A percentile compares a stretch with the other conserved stretches of the same genome.
Conservation (phyloP, 2,113 vertebrate genomes). For the Ornithorhynchus anatinus region DNA sequence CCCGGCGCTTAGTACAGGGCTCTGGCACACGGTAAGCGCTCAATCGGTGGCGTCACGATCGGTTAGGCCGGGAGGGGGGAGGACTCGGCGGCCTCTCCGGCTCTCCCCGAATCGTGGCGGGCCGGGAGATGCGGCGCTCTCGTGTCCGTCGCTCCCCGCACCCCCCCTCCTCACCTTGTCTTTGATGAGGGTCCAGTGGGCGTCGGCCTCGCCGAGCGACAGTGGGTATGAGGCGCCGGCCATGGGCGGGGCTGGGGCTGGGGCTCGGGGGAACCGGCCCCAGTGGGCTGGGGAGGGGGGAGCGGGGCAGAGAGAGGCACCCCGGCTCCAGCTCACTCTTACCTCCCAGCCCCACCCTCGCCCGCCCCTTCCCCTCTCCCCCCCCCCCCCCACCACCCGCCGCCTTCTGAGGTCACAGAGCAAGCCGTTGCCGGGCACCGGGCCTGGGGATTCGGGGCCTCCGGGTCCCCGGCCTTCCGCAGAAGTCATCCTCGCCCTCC, state of each 20-base stretch:
- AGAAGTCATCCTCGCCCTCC: not conserved
- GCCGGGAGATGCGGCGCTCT: too few relatives aligned
- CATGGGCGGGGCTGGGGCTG: not conserved
- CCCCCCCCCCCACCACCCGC: too few relatives aligned
- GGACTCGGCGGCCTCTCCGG: not conserved
- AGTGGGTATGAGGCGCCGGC: constrained; percentile 31
- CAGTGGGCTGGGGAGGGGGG: not conserved
- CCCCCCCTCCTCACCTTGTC: constrained; percentile 50
- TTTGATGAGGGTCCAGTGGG: constrained; percentile 63
- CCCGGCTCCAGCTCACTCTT: constrained; percentile 36
- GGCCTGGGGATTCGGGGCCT: not conserved
- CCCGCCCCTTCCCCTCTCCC: constrained; percentile 9
- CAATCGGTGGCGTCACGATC: not conserved
- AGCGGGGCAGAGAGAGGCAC: constrained; percentile 17
- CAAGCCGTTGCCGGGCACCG: constrained; percentile 27
- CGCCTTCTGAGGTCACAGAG: constrained; percentile 56
- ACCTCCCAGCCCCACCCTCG: not conserved
- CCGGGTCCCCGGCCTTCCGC: not conserved
- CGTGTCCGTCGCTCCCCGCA: not conserved
- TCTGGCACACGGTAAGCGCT: not conserved
- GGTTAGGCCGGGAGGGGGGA: not conserved
- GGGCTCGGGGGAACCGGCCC: not conserved
- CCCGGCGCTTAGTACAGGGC: not conserved
- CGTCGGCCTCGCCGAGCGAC: constrained; percentile 59
- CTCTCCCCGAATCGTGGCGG: not conserved